Base-by-base conservation (phyloP, 2,113 vertebrate species). In the Aspidoscelis tigris region DNA sequence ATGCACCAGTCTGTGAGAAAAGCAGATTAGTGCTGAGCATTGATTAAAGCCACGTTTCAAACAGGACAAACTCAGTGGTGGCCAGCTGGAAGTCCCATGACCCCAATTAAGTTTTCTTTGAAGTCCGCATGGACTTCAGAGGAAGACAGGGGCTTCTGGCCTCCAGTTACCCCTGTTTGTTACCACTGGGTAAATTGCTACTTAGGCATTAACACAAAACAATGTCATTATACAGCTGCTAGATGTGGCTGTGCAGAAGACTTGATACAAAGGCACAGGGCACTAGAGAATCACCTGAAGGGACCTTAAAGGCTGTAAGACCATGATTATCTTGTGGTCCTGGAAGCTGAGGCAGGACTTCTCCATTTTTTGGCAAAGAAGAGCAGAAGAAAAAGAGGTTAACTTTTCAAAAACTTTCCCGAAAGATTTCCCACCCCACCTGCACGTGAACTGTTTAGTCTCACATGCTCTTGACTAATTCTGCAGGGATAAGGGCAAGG, bases 371-470 rank as follows among this genome's bases (percentile, higher is more conserved):
- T 85, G 76, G 76, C 83, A 74, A 73, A 65, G 39, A 14, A 73
- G 44, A 58, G 55, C 77, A 41, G 2, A 82, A 71, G 53, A 66
- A 26, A 69, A 65, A 39, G 18, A 44, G 76, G 24, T 70, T 73
- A 65, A 68, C 39, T 26, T 83, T 69, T 65, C 78, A 50, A 8
- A 50, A 84, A 22, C 69, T 66, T 26, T 33, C 72, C 5, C 76
- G 10, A 4, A 85, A 85, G 64, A 85, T 78, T 43, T 26, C 22
- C 0, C 88, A 90, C 89, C 91, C 93, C 89, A 89, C 12, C 72
- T 80, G 75, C 47, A 91, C 91, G 93, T 90, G 92, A 91, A 79
- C 89, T 86, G 81, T 4, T 50, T 5, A 80, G 89, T 2, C 81
- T 66, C 88, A 75, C 78, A 90, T 66, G 89, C 82, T 0, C 0